Conservation (phyloP, 2,797 vertebrate genomes). For the Epinephelus coioides region DNA sequence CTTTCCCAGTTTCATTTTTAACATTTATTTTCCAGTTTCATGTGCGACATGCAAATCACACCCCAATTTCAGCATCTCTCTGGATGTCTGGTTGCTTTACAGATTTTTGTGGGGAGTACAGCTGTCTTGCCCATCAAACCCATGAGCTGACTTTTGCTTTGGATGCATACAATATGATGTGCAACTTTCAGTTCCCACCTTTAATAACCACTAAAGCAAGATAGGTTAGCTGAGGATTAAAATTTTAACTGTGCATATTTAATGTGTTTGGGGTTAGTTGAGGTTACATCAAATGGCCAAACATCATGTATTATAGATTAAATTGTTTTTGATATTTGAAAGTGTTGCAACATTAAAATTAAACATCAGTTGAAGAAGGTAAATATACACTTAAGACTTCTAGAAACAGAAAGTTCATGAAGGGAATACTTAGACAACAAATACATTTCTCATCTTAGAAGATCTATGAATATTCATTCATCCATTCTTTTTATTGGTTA, state of each 20-base stretch:
- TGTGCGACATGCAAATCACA: slow-evolving; percentile 49
- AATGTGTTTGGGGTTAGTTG: neutral
- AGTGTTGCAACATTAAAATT: neutral
- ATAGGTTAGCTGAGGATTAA: neutral
- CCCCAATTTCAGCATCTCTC: slow-evolving; percentile 1
- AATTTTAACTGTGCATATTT: neutral
- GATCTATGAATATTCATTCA: neutral
- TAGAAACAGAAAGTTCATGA: neutral
- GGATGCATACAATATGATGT: neutral
- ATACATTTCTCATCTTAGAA: neutral
- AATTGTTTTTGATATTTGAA: neutral
- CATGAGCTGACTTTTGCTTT: slow-evolving; percentile 4
- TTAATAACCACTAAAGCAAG: neutral
- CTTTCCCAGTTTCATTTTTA: slow-evolving; percentile 26
- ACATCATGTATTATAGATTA: neutral
- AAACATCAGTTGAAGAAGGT: neutral
- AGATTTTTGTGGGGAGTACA: slow-evolving; percentile 18
- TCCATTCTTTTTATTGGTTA: neutral
- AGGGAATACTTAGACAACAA: neutral
- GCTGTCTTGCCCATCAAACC: slow-evolving; percentile 19
- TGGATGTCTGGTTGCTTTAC: slow-evolving; percentile 7
- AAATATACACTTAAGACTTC: neutral
- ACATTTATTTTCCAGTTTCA: slow-evolving; percentile 33
- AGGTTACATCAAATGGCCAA: neutral
- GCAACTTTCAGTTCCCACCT: neutral